Percentiles rank a stretch among this genome's conserved stretches.
phyloP scores from a whole-genome alignment of 2,113 vertebrate species.

The Desmodus rotundus region DNA sequence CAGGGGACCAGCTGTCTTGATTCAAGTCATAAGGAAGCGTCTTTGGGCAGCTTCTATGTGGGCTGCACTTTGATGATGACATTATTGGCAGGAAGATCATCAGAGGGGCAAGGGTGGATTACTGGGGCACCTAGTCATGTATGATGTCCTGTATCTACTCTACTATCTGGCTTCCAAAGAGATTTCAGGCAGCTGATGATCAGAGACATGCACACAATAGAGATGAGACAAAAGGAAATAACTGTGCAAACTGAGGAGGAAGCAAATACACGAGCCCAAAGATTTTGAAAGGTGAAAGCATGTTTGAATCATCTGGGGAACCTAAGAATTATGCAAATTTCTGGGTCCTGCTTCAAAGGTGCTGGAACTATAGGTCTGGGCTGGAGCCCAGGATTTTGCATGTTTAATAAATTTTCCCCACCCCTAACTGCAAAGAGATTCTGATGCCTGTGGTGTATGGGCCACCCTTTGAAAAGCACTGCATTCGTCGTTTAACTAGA shows the following conservation, averaged over 20 bases:
- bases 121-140: not conserved
- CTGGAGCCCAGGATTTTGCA: not conserved
- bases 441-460: not conserved
- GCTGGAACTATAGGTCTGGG: not conserved
- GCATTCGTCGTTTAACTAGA: not conserved
- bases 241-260: not conserved
- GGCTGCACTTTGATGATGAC: not conserved
- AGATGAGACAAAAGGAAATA: constrained; percentile 49
- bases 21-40: not conserved
- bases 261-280: not conserved
- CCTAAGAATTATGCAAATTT: not conserved
- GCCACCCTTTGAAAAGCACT: not conserved
- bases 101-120: not conserved
- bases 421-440: not conserved
- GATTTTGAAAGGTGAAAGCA: not conserved
- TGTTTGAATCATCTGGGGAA: not conserved
- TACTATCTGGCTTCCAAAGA: not conserved
- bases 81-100: not conserved
- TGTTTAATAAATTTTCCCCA: not conserved
- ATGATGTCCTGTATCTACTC: not conserved
- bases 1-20: not conserved
- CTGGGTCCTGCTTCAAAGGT: not conserved
- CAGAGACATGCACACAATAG: constrained; percentile 16
- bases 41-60: not conserved
- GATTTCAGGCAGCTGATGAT: not conserved